These are phyloP conservation scores for Pristionchus arcanus DNA, from an alignment of 2,888 invertebrate species.

Conservation along the genomic window DNA sequence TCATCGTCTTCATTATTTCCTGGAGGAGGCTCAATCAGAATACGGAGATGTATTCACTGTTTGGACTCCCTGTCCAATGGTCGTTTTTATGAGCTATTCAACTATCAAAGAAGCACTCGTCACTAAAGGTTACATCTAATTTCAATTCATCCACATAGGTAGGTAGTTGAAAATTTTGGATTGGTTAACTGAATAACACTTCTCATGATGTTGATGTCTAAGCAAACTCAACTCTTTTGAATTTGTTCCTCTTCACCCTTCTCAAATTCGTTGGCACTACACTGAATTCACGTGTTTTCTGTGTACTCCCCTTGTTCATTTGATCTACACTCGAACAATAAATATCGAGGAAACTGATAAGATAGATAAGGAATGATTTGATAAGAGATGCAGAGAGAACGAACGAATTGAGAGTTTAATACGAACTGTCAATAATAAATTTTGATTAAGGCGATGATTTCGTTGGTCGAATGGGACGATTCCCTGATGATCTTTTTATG, in stretches of 20 bases:
- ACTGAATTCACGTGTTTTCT: conserved; percentile 3
- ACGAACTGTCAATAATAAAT: neutral
- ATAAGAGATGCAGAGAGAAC: conserved; percentile 2
- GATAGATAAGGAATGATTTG: conserved; percentile 3
- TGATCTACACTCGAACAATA: neutral
- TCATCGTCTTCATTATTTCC: conserved; percentile 37
- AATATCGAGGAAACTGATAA: neutral
- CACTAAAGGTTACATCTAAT: conserved; percentile 29
- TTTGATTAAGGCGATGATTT: conserved; percentile 55
- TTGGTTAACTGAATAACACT: neutral
- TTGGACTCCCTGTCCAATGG: conserved; percentile 55
- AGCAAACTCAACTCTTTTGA: neutral
- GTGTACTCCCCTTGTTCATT: neutral
- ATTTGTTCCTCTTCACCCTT: neutral
- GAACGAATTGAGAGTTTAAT: neutral
- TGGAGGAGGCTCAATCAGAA: neutral
- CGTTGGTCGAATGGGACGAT: conserved; percentile 56
- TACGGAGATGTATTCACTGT: conserved; percentile 60
- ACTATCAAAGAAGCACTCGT: conserved; percentile 55
- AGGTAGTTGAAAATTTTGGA: neutral
- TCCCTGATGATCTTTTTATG: conserved; percentile 55
- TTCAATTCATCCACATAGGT: no score
- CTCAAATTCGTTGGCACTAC: neutral
- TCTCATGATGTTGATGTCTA: neutral
- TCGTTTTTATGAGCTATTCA: conserved; percentile 54